Base-by-base conservation (phyloP, 1,140 invertebrate genomes). In the Drosophila malerkotliana region DNA sequence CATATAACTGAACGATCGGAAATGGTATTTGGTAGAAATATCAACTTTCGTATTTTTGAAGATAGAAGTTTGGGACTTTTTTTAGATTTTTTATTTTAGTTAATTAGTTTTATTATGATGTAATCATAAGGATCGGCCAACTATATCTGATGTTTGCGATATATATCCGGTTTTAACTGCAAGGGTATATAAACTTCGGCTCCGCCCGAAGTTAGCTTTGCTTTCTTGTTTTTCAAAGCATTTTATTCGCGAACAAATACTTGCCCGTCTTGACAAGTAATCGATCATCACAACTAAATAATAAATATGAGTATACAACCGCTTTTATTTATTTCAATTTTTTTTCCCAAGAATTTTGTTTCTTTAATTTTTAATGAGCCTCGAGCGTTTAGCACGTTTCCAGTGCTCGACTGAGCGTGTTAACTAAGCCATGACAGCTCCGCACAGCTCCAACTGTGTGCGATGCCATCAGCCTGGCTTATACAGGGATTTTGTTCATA, bases 281-380 rank as follows among this genome's bases (percentile, higher is more conserved):
- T 47, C 44, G 44, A 47, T 47, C 15, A 47, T 47, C 18, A 4
- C 15, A 21, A 24, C 18, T 21, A 47, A 47, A 18, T 21, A 47
- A 47, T 47, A 24, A 21, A 47, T 21, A 47, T 21, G 18, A 9
- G 18, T 21, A 5, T 30, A 12, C 9, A n/a, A 34, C 30, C 34
- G 37, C 34, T 57, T 51, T 51, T 45, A 18, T 21, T 54, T 51
- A 53, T 72, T 72, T 61, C 52, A 56, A 68, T 63, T 3, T 67
- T 79, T 79, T 67, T 21, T 67, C 45, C 18, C 30, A 52, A 59
- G 71, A 79, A 73, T 57, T 49, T 71, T 57, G 53, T 60, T 60
- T 72, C 59, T 77, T 81, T 73, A 85, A 84, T 74, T 87, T 61
- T 85, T 84, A 85, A 84, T 84, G 73, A 85, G 63, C 63, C 81